These are phyloP conservation scores for Paraescarpia echinospica DNA, from an alignment of 1,140 invertebrate genomes.

Conservation along the genomic window DNA sequence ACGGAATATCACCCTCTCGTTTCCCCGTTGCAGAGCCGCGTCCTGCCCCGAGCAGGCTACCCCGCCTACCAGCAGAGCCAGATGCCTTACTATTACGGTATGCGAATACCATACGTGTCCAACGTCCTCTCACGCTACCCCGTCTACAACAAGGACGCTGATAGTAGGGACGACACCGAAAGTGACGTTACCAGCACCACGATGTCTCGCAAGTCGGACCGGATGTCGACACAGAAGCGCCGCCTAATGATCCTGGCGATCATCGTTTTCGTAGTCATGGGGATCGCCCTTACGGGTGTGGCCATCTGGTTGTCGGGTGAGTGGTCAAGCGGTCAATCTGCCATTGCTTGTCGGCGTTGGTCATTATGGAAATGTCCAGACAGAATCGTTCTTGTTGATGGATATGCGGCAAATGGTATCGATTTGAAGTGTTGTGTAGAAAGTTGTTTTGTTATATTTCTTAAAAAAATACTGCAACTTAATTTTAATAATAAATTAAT, in stretches of 20 bases:
- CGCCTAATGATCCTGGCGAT: neutral
- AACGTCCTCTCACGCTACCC: neutral
- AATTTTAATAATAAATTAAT: too few species aligned
- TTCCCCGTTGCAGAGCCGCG: neutral
- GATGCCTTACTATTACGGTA: neutral
- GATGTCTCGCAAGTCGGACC: neutral
- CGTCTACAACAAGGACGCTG: neutral
- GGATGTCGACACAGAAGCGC: neutral
- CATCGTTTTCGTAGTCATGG: neutral
- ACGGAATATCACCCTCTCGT: neutral
- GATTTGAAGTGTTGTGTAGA: too few species aligned
- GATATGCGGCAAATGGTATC: too few species aligned
- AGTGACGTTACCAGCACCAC: neutral
- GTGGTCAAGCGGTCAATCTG: neutral
- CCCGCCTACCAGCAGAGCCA: neutral
- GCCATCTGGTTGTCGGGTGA: neutral
- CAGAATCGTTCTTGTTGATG: neutral
- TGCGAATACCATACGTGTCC: neutral
- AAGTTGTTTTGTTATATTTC: too few species aligned
- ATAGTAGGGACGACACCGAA: neutral
- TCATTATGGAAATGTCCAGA: neutral
- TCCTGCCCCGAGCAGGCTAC: neutral
- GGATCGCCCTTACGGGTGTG: neutral
- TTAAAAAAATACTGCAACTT: too few species aligned
- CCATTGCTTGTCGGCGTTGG: neutral